phyloP scores from a whole-genome alignment of 2,888 invertebrate species.

The Lamellibrachia satsuma region DNA sequence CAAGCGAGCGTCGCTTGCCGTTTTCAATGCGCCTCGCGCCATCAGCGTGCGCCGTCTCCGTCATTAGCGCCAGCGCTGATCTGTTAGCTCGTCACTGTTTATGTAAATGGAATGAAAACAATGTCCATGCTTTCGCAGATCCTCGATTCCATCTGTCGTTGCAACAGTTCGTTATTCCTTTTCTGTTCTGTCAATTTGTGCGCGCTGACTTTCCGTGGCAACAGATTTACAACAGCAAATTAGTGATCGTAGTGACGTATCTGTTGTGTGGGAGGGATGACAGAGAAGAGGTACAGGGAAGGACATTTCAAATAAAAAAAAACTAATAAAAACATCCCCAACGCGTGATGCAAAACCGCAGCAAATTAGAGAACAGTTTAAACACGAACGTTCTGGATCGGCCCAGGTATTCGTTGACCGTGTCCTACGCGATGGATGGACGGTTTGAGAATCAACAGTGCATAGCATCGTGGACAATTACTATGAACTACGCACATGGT shows the following conservation, averaged over 20 bases:
- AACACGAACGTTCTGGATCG: too few species aligned
- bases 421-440: too few species aligned
- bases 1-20: background rate
- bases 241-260: background rate
- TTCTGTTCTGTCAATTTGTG: background rate
- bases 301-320: too few species aligned
- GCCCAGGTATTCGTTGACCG: too few species aligned
- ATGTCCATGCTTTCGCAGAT: background rate
- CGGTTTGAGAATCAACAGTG: too few species aligned
- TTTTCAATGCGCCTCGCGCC: background rate
- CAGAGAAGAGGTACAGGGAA: too few species aligned
- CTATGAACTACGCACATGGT: too few species aligned
- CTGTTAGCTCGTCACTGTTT: background rate
- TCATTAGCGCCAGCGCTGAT: background rate
- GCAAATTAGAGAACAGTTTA: too few species aligned
- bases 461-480: too few species aligned
- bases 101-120: background rate
- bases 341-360: too few species aligned
- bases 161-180: background rate
- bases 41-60: background rate
- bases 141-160: background rate
- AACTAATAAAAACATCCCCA: too few species aligned
- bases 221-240: background rate
- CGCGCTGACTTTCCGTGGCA: background rate
- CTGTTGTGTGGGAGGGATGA: background rate